A percentile compares a stretch with the other conserved stretches of the same genome.
Evolutionary conservation across 1,140 invertebrate species (phyloP).

Genomic region (Penaeus japonicus): DNA sequence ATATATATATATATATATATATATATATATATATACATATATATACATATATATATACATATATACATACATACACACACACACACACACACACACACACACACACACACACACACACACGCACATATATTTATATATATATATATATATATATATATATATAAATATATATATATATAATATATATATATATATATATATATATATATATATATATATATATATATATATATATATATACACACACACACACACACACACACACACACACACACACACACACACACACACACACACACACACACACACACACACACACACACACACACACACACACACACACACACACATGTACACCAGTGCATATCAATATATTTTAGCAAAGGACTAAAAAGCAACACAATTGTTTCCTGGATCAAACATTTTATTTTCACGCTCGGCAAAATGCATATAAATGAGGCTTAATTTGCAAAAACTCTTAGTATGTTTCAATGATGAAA

Average conservation of each 20-base stretch:
- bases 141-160: constrained; percentile 6
- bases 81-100: neutral
- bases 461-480: too few relatives aligned
- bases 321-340: neutral
- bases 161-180: neutral
- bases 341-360: neutral
- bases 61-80: neutral
- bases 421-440: too few relatives aligned
- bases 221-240: neutral
- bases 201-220: neutral
- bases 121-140: neutral
- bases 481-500: too few relatives aligned
- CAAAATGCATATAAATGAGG: too few relatives aligned
- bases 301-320: neutral
- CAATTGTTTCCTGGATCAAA: too few relatives aligned
- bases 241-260: neutral
- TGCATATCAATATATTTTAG: neutral
- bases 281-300: neutral
- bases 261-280: neutral
- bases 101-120: neutral
- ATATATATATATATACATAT: neutral
- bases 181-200: constrained; percentile 6
- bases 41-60: neutral
- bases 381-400: too few relatives aligned
- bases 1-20: neutral